Evolutionary conservation across 2,888 invertebrate genomes (phyloP).

Genomic region (Leptinotarsa rubiginosa): DNA sequence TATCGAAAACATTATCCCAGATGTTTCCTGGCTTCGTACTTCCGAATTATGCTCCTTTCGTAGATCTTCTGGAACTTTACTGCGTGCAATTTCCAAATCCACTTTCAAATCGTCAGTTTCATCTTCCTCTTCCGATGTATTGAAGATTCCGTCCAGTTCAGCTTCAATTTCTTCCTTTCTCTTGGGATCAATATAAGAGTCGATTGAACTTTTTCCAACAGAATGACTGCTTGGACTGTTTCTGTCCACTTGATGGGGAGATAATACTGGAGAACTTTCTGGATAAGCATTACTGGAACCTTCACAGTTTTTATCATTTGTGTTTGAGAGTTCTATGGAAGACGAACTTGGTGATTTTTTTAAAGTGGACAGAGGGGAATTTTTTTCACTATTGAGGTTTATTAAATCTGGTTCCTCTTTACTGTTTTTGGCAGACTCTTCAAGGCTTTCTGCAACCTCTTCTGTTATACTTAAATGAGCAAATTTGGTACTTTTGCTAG

Average conservation of each 20-base stretch:
- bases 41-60: neutral
- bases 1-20: too few species aligned
- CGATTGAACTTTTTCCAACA: conserved; percentile 25
- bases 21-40: neutral
- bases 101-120: neutral
- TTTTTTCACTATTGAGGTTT: conserved; percentile 53
- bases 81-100: neutral
- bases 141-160: conserved; percentile 15
- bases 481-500: too few species aligned
- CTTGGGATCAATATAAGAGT: conserved; percentile 30
- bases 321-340: conserved; percentile 23
- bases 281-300: conserved; percentile 5
- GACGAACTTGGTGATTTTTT: conserved; percentile 27
- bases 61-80: neutral
- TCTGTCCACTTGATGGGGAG: conserved; percentile 29
- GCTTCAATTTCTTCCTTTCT: conserved; percentile 6
- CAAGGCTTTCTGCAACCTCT: conserved; percentile 5
- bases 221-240: conserved; percentile 32
- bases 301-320: conserved; percentile 7
- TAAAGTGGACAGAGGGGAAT: conserved; percentile 45
- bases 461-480: conserved; percentile 19
- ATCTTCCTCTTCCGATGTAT: neutral
- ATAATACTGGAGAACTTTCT: conserved; percentile 34
- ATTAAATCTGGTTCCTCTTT: conserved; percentile 52
- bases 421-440: neutral